Conservation (phyloP, 2,113 vertebrate species). For the Cephalopholis sonnerati region DNA sequence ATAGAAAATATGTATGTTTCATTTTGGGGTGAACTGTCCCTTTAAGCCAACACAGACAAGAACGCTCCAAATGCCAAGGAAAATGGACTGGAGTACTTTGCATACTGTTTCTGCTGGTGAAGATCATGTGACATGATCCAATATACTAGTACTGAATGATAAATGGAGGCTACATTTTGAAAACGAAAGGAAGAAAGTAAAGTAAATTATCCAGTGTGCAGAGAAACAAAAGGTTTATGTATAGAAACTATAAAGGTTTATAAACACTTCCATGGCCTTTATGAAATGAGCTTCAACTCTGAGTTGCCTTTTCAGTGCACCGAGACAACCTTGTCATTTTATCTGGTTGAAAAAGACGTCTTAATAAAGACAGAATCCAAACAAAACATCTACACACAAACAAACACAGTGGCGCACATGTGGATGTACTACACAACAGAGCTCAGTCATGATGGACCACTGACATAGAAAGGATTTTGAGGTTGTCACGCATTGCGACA, state of each 20-base stretch:
- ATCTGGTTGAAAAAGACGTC: background rate
- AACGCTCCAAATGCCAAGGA: background rate
- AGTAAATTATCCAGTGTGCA: background rate
- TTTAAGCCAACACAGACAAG: background rate
- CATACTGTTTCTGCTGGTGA: background rate
- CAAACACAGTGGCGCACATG: constrained; percentile 38
- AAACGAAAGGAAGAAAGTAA: background rate
- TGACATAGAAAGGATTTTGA: constrained; percentile 42
- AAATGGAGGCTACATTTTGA: no score
- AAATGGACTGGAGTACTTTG: no score
- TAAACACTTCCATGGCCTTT: background rate
- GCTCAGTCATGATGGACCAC: constrained; percentile 47
- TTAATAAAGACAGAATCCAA: background rate
- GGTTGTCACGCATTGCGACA: constrained; percentile 60
- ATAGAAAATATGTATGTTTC: no score
- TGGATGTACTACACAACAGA: constrained; percentile 28
- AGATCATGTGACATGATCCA: background rate
- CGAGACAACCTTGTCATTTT: background rate
- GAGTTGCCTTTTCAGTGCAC: background rate
- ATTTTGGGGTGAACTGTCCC: no score
- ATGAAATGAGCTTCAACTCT: background rate
- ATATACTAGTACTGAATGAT: background rate
- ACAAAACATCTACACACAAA: constrained; percentile 48
- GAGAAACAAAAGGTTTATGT: background rate
- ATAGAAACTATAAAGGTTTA: no score